Conservation (phyloP, 2,797 vertebrate genomes). For the Acrossocheilus fasciatus region DNA sequence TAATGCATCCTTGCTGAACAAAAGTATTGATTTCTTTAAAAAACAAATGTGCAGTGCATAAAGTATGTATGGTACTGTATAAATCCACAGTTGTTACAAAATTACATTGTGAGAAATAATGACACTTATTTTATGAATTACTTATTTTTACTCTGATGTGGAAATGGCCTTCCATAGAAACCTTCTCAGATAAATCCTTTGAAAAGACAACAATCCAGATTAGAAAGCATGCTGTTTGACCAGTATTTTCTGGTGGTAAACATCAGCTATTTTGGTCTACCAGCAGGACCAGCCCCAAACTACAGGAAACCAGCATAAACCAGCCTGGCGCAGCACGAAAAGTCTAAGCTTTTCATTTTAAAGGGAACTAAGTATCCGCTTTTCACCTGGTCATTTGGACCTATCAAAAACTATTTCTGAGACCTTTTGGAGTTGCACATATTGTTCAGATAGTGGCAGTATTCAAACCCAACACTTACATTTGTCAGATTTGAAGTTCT, state of each 20-base stretch:
- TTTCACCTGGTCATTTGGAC: neutral
- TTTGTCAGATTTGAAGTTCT: conserved; percentile 29
- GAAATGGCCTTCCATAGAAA: neutral
- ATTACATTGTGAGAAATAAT: neutral
- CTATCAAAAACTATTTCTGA: conserved; percentile 3
- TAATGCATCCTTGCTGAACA: neutral
- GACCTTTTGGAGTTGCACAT: neutral
- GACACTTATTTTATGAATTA: neutral
- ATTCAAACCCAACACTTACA: neutral
- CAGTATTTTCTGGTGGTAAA: neutral
- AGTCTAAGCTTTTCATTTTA: neutral
- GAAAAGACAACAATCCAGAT: neutral
- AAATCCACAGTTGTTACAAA: neutral
- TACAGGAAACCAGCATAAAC: neutral
- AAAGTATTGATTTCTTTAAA: neutral
- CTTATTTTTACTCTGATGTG: neutral
- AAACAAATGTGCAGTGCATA: neutral
- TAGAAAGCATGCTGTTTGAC: neutral
- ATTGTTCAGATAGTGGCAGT: conserved; percentile 1
- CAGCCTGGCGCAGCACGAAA: neutral
- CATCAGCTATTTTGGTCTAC: neutral
- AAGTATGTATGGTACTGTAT: neutral
- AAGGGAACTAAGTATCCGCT: neutral
- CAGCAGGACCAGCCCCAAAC: neutral
- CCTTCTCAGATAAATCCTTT: neutral